Conservation (phyloP, 2,113 vertebrate genomes). For the Pygoscelis adeliae region DNA sequence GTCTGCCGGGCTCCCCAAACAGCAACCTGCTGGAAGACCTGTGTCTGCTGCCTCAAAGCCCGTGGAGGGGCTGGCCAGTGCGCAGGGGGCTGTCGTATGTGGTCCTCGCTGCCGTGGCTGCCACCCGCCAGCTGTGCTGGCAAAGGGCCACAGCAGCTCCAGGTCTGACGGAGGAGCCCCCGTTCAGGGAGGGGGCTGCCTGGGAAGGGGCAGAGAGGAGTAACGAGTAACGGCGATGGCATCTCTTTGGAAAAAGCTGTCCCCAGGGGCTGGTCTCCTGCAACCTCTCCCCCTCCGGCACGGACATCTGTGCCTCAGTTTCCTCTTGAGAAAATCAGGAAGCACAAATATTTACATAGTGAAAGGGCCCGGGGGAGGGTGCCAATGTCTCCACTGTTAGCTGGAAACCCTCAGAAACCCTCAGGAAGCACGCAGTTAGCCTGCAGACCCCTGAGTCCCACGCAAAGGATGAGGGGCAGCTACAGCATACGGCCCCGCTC, state of each 20-base stretch:
- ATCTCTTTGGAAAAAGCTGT: background rate
- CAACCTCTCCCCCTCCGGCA: background rate
- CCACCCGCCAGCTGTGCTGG: accelerated
- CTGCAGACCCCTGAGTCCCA: background rate
- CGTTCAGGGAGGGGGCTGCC: accelerated
- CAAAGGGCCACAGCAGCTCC: background rate
- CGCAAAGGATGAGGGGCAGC: background rate
- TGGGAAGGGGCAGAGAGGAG: background rate
- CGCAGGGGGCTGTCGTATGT: accelerated
- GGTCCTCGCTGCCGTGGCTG: background rate
- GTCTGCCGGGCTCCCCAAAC: accelerated
- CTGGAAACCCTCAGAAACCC: background rate
- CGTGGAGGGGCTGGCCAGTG: background rate
- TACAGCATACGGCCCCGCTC: background rate
- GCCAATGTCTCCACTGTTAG: background rate
- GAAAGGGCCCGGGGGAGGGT: background rate
- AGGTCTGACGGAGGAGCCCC: background rate
- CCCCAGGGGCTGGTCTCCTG: background rate
- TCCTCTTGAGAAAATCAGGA: background rate
- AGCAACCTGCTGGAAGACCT: background rate
- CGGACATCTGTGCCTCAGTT: background rate
- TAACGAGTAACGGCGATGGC: background rate
- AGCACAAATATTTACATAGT: conserved; percentile 24
- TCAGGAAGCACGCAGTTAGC: background rate
- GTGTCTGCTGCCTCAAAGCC: background rate